phyloP scores from a whole-genome alignment of 2,113 vertebrate species.

The Nerophis lumbriciformis region DNA sequence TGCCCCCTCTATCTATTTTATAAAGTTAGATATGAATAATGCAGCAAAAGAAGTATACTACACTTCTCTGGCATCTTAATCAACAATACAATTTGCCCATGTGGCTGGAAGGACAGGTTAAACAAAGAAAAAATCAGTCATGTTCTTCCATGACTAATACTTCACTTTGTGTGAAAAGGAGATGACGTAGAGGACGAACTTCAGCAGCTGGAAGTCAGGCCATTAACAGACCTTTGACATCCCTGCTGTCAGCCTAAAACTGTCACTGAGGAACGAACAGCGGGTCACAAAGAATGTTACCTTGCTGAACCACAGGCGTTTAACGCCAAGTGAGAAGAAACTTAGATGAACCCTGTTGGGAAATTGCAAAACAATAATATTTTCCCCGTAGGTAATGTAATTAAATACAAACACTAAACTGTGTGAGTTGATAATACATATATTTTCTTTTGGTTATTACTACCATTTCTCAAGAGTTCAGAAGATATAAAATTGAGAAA shows the following conservation, averaged over 20 bases:
- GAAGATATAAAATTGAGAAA: too few relatives aligned
- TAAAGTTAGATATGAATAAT: too few relatives aligned
- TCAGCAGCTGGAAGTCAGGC: slow-evolving; percentile 13
- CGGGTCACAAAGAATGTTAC: not conserved
- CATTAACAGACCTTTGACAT: slow-evolving; percentile 11
- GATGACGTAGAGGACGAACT: slow-evolving; percentile 2
- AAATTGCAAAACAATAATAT: slow-evolving; percentile 1
- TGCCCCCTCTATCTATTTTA: too few relatives aligned
- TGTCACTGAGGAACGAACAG: slow-evolving; percentile 1
- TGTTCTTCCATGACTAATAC: slow-evolving; percentile 2
- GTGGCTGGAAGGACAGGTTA: too few relatives aligned
- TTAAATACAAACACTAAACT: not conserved
- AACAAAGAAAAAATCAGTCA: not conserved
- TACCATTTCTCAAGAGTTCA: not conserved
- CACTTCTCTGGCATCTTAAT: too few relatives aligned
- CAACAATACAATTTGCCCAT: not conserved
- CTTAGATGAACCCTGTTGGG: not conserved
- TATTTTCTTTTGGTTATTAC: not conserved
- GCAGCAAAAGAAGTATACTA: too few relatives aligned
- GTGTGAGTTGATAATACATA: not conserved
- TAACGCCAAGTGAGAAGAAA: not conserved
- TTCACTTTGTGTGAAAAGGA: slow-evolving; percentile 1
- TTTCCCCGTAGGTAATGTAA: not conserved
- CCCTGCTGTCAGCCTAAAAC: slow-evolving; percentile 8
- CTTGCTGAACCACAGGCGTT: not conserved